Evolutionary conservation across 2,888 invertebrate species (phyloP).

Genomic region (Andrena haemorrhoa): DNA sequence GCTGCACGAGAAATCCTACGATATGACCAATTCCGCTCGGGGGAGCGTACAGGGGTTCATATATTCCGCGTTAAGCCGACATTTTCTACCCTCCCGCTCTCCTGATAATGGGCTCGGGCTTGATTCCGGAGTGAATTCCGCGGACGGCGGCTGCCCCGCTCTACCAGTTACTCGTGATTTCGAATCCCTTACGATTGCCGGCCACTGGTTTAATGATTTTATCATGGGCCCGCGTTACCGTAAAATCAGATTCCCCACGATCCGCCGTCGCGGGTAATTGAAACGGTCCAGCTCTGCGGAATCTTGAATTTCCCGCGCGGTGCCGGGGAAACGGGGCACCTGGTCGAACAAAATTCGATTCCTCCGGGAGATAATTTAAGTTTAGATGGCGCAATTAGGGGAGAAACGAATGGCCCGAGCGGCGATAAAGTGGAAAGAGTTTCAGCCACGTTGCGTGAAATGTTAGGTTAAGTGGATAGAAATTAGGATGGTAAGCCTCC

Average conservation of each 20-base stretch:
- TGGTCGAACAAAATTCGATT: neutral
- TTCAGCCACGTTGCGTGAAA: too few relatives aligned
- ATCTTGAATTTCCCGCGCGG: constrained; percentile 4
- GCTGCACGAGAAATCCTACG: constrained; percentile 67
- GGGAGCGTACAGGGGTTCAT: constrained; percentile 37
- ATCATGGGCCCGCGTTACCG: constrained; percentile 6
- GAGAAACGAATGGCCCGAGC: too few relatives aligned
- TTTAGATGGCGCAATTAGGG: neutral
- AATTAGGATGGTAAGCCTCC: too few relatives aligned
- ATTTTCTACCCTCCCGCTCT: constrained; percentile 50
- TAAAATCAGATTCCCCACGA: neutral
- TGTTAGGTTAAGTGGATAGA: too few relatives aligned
- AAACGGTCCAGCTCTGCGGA: constrained; percentile 6
- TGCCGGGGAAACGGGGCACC: neutral
- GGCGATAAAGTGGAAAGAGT: too few relatives aligned
- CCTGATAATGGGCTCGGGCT: constrained; percentile 51
- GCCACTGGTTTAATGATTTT: constrained; percentile 39
- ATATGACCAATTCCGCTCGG: constrained; percentile 67
- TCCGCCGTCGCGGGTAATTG: constrained; percentile 18
- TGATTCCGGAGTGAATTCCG: constrained; percentile 45
- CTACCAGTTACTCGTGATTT: constrained; percentile 9
- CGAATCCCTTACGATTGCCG: constrained; percentile 27
- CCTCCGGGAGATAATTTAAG: neutral
- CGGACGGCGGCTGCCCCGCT: constrained; percentile 19
- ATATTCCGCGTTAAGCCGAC: constrained; percentile 50